Evolutionary conservation across 2,797 vertebrate genomes (phyloP).

Genomic region (Danio jaintianensis): DNA sequence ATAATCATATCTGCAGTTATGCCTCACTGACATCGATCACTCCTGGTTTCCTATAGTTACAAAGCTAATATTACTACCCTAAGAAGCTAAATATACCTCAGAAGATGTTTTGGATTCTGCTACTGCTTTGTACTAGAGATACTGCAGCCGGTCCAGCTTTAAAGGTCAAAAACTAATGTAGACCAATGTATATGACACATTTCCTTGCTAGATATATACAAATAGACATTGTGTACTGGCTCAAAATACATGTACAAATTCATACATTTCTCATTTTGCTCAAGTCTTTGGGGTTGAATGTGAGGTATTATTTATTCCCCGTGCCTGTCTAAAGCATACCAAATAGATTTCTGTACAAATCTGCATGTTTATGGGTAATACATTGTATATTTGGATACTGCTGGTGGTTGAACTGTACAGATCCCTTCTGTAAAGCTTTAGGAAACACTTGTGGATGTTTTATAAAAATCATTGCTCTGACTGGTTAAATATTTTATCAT

Average conservation of each 20-base stretch:
- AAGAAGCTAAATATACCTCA: slow-evolving; percentile 18
- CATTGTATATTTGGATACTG: neutral
- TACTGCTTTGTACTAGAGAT: slow-evolving; percentile 3
- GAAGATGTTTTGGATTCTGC: neutral
- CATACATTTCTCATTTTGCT: neutral
- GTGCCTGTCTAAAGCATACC: neutral
- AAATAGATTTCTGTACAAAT: slow-evolving; percentile 17
- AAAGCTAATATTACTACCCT: neutral
- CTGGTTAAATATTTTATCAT: neutral
- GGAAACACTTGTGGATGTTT: slow-evolving; percentile 5
- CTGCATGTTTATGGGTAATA: neutral
- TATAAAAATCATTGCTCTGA: neutral
- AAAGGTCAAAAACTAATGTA: slow-evolving; percentile 21
- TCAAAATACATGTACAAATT: slow-evolving; percentile 1
- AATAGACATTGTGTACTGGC: neutral
- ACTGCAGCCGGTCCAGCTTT: neutral
- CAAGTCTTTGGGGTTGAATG: neutral
- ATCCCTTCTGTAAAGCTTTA: slow-evolving; percentile 4
- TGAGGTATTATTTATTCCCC: slow-evolving; percentile 26
- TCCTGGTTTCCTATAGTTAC: neutral
- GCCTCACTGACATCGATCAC: slow-evolving; percentile 14
- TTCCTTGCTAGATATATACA: slow-evolving; percentile 3
- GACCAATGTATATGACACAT: neutral
- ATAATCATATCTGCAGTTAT: neutral
- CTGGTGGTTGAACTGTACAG: neutral